These are phyloP conservation scores for Oscheius sp. DNA, from an alignment of 2,888 invertebrate species.

Conservation along the genomic window DNA sequence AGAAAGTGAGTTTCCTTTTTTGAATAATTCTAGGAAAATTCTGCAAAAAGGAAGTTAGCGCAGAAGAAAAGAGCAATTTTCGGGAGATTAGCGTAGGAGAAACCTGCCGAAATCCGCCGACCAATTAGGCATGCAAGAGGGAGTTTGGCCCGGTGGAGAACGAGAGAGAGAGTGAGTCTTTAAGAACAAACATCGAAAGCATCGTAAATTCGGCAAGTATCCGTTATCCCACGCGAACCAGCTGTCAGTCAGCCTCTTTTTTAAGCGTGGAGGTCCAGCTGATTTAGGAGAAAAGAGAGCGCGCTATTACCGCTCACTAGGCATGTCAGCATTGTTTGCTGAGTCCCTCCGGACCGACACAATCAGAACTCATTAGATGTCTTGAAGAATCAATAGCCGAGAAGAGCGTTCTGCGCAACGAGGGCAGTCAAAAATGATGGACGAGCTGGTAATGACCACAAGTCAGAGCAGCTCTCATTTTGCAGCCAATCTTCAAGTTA, in stretches of 20 bases:
- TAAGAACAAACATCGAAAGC: conserved; percentile 14
- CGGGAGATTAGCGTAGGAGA: background rate
- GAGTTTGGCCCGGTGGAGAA: conserved; percentile 3
- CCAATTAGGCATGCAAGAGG: conserved; percentile 17
- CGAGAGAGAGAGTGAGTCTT: background rate
- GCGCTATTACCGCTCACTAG: no score
- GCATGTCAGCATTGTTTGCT: no score
- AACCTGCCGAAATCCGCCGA: conserved; percentile 2
- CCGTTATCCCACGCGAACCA: background rate
- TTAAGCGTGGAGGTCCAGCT: no score
- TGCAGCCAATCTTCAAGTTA: no score
- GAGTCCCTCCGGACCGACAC: no score
- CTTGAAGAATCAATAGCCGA: background rate
- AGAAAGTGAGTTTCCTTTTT: no score
- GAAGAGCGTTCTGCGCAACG: background rate
- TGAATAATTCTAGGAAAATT: no score
- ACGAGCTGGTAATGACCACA: no score
- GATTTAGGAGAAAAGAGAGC: no score
- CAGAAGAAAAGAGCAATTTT: background rate
- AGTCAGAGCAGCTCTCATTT: no score
- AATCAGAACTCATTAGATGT: conserved; percentile 1
- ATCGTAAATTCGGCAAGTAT: conserved; percentile 2
- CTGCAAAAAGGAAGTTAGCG: background rate
- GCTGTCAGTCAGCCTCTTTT: no score
- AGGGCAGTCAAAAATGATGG: no score